Evolutionary conservation across 2,113 vertebrate species (phyloP).

Genomic region (Marmota monax): DNA sequence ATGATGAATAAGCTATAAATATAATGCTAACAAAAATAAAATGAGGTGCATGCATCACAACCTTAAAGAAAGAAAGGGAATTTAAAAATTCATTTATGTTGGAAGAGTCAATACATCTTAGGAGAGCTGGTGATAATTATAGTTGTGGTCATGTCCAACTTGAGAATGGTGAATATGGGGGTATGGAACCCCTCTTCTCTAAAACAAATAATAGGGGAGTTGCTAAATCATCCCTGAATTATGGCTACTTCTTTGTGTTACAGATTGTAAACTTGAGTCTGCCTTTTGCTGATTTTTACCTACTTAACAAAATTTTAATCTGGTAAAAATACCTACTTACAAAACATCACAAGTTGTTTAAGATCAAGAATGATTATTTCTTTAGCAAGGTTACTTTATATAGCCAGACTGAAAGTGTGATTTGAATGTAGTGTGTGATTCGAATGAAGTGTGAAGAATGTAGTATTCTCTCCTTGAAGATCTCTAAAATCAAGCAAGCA

Average conservation of each 20-base stretch:
- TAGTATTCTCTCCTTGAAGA: neutral
- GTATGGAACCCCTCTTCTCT: neutral
- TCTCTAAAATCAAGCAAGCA: neutral
- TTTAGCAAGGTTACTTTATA: neutral
- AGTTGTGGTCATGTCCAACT: neutral
- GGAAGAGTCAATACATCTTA: neutral
- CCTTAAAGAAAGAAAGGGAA: constrained; percentile 1
- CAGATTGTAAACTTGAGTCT: neutral
- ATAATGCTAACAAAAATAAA: constrained; percentile 55
- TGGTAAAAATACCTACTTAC: neutral
- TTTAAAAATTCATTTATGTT: neutral
- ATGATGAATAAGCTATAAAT: constrained; percentile 66
- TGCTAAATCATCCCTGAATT: neutral
- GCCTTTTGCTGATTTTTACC: constrained; percentile 29
- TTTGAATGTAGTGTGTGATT: neutral
- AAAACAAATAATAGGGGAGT: neutral
- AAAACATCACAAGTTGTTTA: neutral
- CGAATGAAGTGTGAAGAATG: neutral
- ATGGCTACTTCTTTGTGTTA: neutral
- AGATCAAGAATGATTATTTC: neutral
- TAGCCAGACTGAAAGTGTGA: neutral
- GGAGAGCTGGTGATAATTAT: neutral
- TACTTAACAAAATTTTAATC: constrained; percentile 27
- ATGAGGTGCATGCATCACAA: constrained; percentile 1
- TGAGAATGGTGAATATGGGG: neutral